Base-by-base conservation (phyloP, 2,797 vertebrate genomes). In the Schizothorax lantsangensis region DNA sequence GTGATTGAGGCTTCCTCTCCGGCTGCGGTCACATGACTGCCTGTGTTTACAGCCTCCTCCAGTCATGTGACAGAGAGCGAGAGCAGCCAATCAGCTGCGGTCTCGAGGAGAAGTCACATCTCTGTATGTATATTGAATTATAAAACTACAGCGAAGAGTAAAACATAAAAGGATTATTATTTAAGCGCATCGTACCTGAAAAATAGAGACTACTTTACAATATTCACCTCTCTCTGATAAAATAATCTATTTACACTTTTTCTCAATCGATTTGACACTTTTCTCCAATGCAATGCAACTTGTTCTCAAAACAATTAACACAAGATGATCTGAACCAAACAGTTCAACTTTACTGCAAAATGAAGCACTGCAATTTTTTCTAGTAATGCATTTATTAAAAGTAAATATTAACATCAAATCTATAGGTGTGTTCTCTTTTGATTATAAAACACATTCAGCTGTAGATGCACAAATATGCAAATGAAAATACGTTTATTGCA, bases 1-100 rank as follows among this genome's bases (percentile, higher is more conserved):
- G 47, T 87, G 59, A 38, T 40, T 68, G 26, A 52, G 9, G 11
- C 36, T 85, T 85, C 74, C 62, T 68, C 45, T 69, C 15, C 47
- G 74, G n/a, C 33, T 45, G 47, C 0, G 3, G 66, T 95, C 94
- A 95, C 92, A 93, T 95, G 95, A 95, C 17, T 4, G 19, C 11
- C 66, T 23, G 73, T 47, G 87, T 79, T 83, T 87, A 89, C 88
- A 86, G 90, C 87, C 85, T 86, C 87, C 66, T 14, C 45, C 7
- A 66, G 79, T 93, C 93, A 94, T 38, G 54, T 94, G 93, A 93
- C 72, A 15, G 26, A 2, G 5, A 10, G 1, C 38, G 11, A 12
- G 0, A 23, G 79, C 57, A 43, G n/a, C 93, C 90, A 92, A 93
- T 93, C 88, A 88, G 68, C 86, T 36, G 30, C 0, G 38, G 19